Evolutionary conservation across 2,113 vertebrate genomes (phyloP).

Genomic region (Bagarius yarrelli): DNA sequence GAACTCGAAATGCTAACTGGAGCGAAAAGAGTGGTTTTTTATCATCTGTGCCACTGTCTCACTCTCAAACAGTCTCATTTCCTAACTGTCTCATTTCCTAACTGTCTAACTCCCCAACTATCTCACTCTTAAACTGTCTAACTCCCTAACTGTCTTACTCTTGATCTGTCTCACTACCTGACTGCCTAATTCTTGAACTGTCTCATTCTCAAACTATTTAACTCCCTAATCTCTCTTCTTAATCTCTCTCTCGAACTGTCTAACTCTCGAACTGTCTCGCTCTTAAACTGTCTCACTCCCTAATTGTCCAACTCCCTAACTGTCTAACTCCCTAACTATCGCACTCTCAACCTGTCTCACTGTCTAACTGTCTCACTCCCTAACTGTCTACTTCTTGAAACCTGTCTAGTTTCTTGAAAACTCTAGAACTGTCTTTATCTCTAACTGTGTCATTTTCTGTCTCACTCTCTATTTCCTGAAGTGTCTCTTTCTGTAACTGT

Average conservation of each 20-base stretch:
- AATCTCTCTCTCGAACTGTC: too few relatives aligned
- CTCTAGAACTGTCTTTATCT: too few relatives aligned
- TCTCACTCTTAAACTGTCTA: background rate
- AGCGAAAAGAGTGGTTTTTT: background rate
- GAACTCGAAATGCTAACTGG: background rate
- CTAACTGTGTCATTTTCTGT: too few relatives aligned
- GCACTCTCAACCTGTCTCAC: background rate
- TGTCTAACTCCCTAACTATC: background rate
- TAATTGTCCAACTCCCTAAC: background rate
- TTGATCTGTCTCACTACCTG: too few relatives aligned
- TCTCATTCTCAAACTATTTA: too few relatives aligned
- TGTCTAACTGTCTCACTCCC: background rate
- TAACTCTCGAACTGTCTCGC: too few relatives aligned
- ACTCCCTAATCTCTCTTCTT: too few relatives aligned
- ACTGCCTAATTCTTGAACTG: too few relatives aligned
- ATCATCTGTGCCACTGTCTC: background rate
- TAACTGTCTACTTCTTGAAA: too few relatives aligned
- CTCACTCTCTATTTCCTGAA: too few relatives aligned
- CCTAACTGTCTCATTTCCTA: background rate
- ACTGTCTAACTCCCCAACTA: too few relatives aligned
- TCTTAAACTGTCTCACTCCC: background rate
- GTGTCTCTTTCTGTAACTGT: background rate
- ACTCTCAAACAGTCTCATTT: background rate
- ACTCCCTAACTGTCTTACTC: background rate
- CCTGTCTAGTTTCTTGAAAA: too few relatives aligned